phyloP scores from a whole-genome alignment of 2,888 invertebrate species.

The Eupelmus urozonus region DNA sequence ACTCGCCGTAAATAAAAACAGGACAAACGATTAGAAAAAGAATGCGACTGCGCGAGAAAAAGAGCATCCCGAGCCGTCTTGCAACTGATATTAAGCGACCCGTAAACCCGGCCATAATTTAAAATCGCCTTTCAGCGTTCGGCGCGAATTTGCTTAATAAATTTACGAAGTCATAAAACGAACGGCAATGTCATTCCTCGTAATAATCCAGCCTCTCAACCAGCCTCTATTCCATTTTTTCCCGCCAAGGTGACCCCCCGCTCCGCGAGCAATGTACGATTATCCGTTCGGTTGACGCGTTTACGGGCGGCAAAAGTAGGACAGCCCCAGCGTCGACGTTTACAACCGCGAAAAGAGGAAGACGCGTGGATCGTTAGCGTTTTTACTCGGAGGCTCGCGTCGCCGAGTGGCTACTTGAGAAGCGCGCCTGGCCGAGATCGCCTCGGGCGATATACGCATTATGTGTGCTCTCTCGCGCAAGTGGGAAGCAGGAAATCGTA shows the following conservation, averaged over 20 bases:
- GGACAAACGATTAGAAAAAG: conserved; percentile 18
- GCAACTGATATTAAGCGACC: conserved; percentile 48
- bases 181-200: conserved; percentile 38
- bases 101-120: conserved; percentile 46
- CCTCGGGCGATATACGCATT: conserved; percentile 43
- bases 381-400: neutral
- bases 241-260: conserved; percentile 33
- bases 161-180: conserved; percentile 45
- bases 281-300: conserved; percentile 13
- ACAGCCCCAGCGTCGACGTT: conserved; percentile 7
- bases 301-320: conserved; percentile 33
- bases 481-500: conserved; percentile 52
- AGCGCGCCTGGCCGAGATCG: conserved; percentile 15
- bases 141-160: conserved; percentile 49
- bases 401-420: conserved; percentile 19
- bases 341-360: conserved; percentile 24
- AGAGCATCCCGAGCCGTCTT: neutral
- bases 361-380: neutral
- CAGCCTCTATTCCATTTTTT: conserved; percentile 17
- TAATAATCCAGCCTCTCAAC: conserved; percentile 28
- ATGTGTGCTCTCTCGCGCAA: conserved; percentile 19
- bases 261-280: too few species aligned
- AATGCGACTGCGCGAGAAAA: neutral
- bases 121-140: conserved; percentile 43
- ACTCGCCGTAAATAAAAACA: conserved; percentile 21